Evolutionary conservation across 2,113 vertebrate species (phyloP).

Genomic region (Phalacrocorax pelagicus): DNA sequence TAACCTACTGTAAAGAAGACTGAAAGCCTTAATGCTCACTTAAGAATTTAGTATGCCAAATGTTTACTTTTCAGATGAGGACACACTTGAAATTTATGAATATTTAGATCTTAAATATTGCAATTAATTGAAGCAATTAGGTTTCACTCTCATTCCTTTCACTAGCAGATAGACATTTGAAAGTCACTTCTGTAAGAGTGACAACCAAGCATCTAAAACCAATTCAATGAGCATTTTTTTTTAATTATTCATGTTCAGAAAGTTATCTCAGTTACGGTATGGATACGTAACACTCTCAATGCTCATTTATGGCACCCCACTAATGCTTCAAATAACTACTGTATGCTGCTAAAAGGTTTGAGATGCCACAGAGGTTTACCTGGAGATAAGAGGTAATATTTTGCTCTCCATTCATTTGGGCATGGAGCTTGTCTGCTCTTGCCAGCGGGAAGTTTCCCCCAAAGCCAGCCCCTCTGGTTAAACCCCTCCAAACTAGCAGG

Average conservation of each 20-base stretch:
- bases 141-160: neutral
- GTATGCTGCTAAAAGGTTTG: neutral
- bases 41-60: neutral
- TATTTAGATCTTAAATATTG: neutral
- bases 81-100: neutral
- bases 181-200: neutral
- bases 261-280: neutral
- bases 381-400: neutral
- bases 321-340: neutral
- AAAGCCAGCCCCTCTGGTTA: neutral
- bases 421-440: neutral
- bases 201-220: neutral
- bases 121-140: neutral
- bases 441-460: neutral
- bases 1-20: neutral
- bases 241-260: neutral
- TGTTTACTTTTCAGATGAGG: conserved; percentile 16
- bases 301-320: neutral
- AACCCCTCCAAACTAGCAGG: neutral
- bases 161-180: neutral
- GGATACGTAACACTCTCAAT: too few species aligned
- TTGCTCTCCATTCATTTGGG: neutral
- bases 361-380: neutral
- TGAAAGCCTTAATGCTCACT: neutral
- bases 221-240: neutral